Evolutionary conservation across 2,888 invertebrate genomes (phyloP), one percentile per base, ranked within the genome.

Genomic region (Caenorhabditis sulstoni): DNA sequence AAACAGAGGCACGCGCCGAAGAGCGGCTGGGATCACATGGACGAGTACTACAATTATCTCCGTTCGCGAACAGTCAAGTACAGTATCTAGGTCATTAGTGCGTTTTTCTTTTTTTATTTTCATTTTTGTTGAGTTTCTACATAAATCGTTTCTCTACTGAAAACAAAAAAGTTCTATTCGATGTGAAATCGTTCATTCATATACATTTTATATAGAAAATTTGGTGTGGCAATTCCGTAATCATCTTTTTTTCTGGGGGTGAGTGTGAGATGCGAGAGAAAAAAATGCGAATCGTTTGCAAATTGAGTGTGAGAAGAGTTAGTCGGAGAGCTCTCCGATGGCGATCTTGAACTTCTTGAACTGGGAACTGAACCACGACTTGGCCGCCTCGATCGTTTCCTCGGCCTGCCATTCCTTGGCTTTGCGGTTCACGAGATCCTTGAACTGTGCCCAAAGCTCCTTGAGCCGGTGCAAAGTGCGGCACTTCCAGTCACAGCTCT

Each of bases 1-100:
- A 81, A 81, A 47, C 53, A 68, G 35, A 39, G 78, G 18, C 53
- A 59, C 8, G 59, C 66, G 16, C 77, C 68, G 11, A 79, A 79
- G 47, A 65, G 23, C 20, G 89, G 88, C 11, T 89, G 87, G 87
- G 86, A 89, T 50, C 83, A 87, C 61, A 88, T 88, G 88, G 74
- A 84, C 7, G 80, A 84, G 18, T 89, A 89, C 73, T 87, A 87
- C 70, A 77, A 83, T 14, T 89, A 89, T 80, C 82, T 89, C 9
- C 80, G 88, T 37, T 81, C 81, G 9, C 74, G 89, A 59, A 59
- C 81, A 39, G 61, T 88, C 55, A 88, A 88, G 65, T 85, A 88
- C 70, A 85, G 87, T 14, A 83, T 88, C 55, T 81, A 79, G 65
- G 49, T 35, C 39, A 11, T 37, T 59, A 59, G 23, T 57, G 23